Percentiles rank a stretch among this genome's conserved stretches.
Evolutionary conservation across 2,113 vertebrate genomes (phyloP).

Genomic region (Onychostruthus taczanowskii): DNA sequence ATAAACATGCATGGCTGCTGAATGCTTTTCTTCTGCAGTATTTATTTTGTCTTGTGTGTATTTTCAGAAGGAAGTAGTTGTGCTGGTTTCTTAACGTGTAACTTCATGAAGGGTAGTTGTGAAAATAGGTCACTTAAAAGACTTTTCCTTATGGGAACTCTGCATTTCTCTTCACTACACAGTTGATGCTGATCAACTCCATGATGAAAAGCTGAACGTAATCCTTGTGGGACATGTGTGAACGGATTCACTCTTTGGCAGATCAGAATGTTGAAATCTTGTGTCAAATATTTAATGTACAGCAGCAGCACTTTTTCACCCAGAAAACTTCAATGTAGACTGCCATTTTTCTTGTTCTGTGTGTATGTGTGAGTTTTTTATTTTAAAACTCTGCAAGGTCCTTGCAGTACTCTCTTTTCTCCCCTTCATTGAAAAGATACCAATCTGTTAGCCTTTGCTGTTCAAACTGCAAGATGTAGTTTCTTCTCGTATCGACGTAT

Average conservation of each 20-base stretch:
- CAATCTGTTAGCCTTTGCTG: background rate
- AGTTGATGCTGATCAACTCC: background rate
- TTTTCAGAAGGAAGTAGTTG: background rate
- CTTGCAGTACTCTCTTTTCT: background rate
- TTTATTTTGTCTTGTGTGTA: background rate
- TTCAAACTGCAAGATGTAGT: background rate
- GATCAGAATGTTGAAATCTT: background rate
- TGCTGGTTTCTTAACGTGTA: background rate
- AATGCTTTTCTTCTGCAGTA: background rate
- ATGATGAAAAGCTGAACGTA: background rate
- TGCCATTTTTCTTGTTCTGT: background rate
- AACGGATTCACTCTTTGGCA: background rate
- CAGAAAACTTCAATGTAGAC: background rate
- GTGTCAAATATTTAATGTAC: background rate
- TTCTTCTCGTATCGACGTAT: rapidly evolving
- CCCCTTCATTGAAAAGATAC: background rate
- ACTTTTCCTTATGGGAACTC: background rate
- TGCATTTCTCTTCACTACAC: background rate
- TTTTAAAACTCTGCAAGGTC: background rate
- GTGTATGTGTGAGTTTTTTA: background rate
- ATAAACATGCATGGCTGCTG: background rate
- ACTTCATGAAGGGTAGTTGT: background rate
- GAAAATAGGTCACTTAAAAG: background rate
- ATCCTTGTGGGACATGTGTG: background rate
- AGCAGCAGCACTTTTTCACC: background rate